Evolutionary conservation across 2,113 vertebrate species (phyloP).

Genomic region (Cryptotis parvus): DNA sequence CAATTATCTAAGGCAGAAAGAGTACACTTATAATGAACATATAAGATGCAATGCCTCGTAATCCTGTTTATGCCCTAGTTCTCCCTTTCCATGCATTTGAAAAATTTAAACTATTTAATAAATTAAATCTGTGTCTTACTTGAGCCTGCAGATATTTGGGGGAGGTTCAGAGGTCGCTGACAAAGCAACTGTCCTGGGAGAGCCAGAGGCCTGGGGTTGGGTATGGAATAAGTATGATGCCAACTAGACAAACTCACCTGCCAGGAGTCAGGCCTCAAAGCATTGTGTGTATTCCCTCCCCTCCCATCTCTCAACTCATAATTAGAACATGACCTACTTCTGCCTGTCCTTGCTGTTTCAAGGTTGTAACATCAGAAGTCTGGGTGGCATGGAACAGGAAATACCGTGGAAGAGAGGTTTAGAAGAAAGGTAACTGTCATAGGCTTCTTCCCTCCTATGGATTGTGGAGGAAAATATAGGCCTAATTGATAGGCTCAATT

Average conservation of each 20-base stretch:
- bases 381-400: background rate
- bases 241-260: background rate
- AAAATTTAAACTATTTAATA: constrained; percentile 24
- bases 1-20: constrained; percentile 27
- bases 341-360: background rate
- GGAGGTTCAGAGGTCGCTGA: background rate
- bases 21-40: background rate
- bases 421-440: background rate
- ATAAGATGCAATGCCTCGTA: background rate
- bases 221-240: background rate
- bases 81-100: background rate
- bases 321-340: background rate
- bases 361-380: background rate
- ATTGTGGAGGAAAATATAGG: background rate
- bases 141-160: background rate
- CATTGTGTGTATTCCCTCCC: background rate
- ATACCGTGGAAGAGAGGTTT: background rate
- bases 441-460: background rate
- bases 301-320: background rate
- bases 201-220: background rate
- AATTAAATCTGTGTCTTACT: background rate
- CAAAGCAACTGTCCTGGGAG: background rate
- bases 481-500: background rate
- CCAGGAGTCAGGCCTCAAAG: background rate
- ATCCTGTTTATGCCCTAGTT: background rate